Evolutionary conservation across 2,113 vertebrate species (phyloP).

Genomic region (Petrocephalus zakoni): DNA sequence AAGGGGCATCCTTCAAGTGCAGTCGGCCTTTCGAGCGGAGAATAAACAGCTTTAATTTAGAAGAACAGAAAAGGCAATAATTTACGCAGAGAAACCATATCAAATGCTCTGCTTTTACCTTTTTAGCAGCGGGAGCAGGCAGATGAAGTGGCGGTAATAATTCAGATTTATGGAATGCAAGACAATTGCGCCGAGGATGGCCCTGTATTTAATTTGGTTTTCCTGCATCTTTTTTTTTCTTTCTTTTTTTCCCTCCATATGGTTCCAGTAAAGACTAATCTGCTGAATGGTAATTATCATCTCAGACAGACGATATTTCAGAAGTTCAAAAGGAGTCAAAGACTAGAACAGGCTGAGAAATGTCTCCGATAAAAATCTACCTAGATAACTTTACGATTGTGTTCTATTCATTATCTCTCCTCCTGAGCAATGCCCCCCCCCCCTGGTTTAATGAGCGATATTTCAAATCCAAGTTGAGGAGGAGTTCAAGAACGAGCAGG

Average conservation of each 20-base stretch:
- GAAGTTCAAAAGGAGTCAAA: slow-evolving; percentile 24
- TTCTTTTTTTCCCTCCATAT: neutral
- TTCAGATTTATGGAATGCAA: slow-evolving; percentile 9
- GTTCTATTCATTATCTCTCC: slow-evolving; percentile 8
- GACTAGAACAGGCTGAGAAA: neutral
- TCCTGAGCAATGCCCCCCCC: neutral
- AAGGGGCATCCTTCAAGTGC: neutral
- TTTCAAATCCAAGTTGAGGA: slow-evolving; percentile 18
- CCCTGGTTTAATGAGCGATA: neutral
- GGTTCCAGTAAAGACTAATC: neutral
- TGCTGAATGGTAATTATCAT: slow-evolving; percentile 16
- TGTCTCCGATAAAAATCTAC: slow-evolving; percentile 17
- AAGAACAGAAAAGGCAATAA: neutral
- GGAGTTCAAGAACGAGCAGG: neutral
- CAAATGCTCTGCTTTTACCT: neutral
- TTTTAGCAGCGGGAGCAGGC: neutral
- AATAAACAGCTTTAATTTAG: slow-evolving; percentile 11
- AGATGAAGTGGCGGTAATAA: neutral
- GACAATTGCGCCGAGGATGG: neutral
- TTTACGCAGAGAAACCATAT: neutral
- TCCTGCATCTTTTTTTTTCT: neutral
- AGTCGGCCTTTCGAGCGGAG: neutral
- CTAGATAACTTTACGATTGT: slow-evolving; percentile 14
- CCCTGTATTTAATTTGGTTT: slow-evolving; percentile 12
- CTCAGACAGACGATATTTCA: slow-evolving; percentile 15